Base-by-base conservation (phyloP, 2,113 vertebrate genomes). In the Onychostoma macrolepis region DNA sequence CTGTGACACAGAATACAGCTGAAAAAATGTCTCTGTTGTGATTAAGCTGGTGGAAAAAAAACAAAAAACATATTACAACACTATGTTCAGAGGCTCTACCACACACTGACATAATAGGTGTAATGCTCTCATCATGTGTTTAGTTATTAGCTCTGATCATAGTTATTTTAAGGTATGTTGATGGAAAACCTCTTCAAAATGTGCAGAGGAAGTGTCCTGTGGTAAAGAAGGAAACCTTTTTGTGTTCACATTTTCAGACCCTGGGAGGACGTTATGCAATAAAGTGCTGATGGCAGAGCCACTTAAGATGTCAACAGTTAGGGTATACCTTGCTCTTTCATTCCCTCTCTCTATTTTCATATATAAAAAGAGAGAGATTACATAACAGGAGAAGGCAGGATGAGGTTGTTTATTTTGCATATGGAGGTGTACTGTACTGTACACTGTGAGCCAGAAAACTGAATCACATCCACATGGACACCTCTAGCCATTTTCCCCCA, bases 221-320 rank as follows among this genome's bases (percentile, higher is more conserved):
- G 63, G 43, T 50, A 67, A 6, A 6, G 80, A 89, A 88, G 90
- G 87, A 92, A 79, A 79, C 87, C 86, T 91, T 50, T 83, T 21
- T 86, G 65, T 84, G 50, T 88, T 85, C 89, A 91, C 90, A 69
- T 91, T 90, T 81, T 89, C 71, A 86, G 86, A 84, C 86, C 91
- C 82, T 61, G 50, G 50, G 69, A 83, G 63, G 48, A 80, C 83
- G 81, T 92, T 94, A 93, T 3, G 78, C 88, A 91, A 92, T 89
- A 88, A 85, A 90, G 84, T 50, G 85, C 89, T 91, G 88, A 91
- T 90, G 90, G 91, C 75, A 92, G 74, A 53, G 87, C 87, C 90
- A 91, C 92, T 94, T 92, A 87, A 90, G 90, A 89, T 79, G 85
- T 88, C 87, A 83, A 87, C 77, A 80, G 80, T 56, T 53, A 38